These are phyloP conservation scores for Pogoniulus pusillus DNA, from an alignment of 2,797 vertebrate species.

Conservation along the genomic window DNA sequence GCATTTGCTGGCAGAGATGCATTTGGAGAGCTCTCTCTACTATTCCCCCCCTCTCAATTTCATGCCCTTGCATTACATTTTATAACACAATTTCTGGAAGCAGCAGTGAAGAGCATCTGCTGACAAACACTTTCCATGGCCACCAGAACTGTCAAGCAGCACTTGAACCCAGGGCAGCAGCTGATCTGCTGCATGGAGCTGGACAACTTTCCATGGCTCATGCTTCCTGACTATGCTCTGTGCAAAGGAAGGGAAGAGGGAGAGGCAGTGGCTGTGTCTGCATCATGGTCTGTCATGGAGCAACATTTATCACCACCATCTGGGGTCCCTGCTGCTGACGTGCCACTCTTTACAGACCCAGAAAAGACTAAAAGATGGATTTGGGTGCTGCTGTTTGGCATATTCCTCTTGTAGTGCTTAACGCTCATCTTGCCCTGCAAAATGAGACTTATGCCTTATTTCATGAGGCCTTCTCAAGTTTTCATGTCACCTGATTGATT, in stretches of 20 bases:
- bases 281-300: neutral
- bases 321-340: neutral
- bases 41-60: neutral
- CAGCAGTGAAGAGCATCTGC: neutral
- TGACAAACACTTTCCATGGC: neutral
- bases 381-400: neutral
- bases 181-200: neutral
- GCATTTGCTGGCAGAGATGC: rapidly evolving
- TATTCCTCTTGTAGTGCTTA: neutral
- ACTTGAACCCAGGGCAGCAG: neutral
- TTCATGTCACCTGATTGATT: neutral
- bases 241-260: neutral
- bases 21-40: neutral
- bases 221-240: neutral
- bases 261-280: neutral
- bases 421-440: neutral
- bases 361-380: neutral
- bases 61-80: neutral
- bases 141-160: neutral
- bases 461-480: neutral
- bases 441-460: neutral
- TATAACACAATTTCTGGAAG: neutral
- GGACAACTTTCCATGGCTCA: neutral
- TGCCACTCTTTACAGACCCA: neutral
- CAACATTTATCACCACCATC: neutral